These are phyloP conservation scores for Bombus sibiricus DNA, from an alignment of 1,140 invertebrate species.

Conservation along the genomic window DNA sequence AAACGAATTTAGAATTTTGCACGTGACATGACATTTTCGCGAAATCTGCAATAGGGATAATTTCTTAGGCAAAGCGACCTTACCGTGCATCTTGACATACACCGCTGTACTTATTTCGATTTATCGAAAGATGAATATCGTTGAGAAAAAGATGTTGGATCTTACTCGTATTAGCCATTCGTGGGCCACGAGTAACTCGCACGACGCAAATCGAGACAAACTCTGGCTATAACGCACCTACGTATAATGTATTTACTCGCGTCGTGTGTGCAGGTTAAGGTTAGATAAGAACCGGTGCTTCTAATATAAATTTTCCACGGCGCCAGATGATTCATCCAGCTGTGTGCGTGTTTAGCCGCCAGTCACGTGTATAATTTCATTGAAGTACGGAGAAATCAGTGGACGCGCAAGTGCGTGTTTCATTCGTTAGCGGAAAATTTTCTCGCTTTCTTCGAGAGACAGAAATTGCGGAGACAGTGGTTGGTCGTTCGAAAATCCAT, in stretches of 20 bases:
- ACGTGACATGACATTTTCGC: too few relatives aligned
- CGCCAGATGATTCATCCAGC: constrained; percentile 28
- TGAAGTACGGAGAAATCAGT: neutral
- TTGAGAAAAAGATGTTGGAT: too few relatives aligned
- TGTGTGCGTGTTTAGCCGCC: neutral
- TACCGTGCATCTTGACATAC: too few relatives aligned
- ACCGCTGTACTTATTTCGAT: too few relatives aligned
- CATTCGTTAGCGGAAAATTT: neutral
- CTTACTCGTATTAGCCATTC: too few relatives aligned
- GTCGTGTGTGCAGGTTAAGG: neutral
- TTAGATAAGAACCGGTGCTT: constrained; percentile 23
- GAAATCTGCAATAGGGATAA: too few relatives aligned
- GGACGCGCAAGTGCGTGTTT: too few relatives aligned
- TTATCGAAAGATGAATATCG: too few relatives aligned
- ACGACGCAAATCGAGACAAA: neutral
- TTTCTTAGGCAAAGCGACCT: too few relatives aligned
- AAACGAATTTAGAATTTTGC: too few relatives aligned
- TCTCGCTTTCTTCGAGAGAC: neutral
- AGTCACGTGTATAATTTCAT: constrained; percentile 1
- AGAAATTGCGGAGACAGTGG: neutral
- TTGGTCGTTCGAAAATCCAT: neutral
- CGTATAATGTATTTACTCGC: too few relatives aligned
- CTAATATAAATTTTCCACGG: constrained; percentile 16
- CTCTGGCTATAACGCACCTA: too few relatives aligned
- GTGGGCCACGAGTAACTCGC: neutral